Evolutionary conservation across 35 echinoderm and acorn worm species (phyloP), one percentile per base, ranked within the genome.

Genomic region (Eucidaris tribuloides): DNA sequence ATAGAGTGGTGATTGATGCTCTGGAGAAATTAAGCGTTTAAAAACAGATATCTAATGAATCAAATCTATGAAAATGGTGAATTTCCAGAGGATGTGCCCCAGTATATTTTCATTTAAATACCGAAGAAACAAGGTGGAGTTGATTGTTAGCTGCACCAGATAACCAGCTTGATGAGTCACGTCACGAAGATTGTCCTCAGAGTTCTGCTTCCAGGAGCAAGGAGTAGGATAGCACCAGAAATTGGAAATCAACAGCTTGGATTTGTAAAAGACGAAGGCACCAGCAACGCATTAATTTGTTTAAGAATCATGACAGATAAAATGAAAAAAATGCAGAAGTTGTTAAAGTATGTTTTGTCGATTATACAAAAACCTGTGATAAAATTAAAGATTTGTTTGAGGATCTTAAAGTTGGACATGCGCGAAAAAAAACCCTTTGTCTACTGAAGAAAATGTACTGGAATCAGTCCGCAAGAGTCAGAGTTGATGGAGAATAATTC

Each of bases 131-230:
- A 36, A 13, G 72, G 40, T 45, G 5, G 11, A 30, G 39, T 45
- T 2, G 72, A 78, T 7, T 78, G 72, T 45, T 17, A 78, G 45
- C 6, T 11, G 29, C 72, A 78, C 39, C 35, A 42, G 3, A 78
- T 42, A 22, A 78, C 45, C 72, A 46, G 72, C 72, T 42, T 78
- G 6, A 78, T 78, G 72, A 78, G 72, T 42, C 72, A 78, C 45
- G 23, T 78, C 14, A 45, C 4, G 4, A 78, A 78, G 72, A 45
- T 78, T 5, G 48, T 52, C n/a, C 48, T 52, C 48, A 52, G 48
- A 52, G n/a, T 78, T 45, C 39, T 78, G 5, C 43, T 78, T 7
- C 6, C n/a, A 5, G 45, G 72, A 45, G 72, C 43, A 17, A 33
- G 23, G 1, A 78, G 40, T 45, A 78, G 72, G 25, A 78, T 78